Evolutionary conservation across 2,888 invertebrate species (phyloP), one percentile per base, ranked within the genome.

Genomic region (Synergus itoensis): DNA sequence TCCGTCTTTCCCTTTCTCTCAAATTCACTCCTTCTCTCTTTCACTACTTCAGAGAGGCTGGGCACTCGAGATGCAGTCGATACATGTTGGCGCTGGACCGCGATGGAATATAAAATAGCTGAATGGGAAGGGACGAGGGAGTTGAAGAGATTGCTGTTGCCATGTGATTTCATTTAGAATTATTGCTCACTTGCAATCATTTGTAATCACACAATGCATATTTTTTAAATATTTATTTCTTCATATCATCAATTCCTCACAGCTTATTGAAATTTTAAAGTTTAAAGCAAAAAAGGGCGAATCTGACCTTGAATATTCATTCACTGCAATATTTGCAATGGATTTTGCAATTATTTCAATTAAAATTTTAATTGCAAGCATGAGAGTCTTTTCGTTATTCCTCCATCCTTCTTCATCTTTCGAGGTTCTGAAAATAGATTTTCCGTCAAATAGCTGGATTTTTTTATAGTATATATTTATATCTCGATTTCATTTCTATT

Each of bases 61-160:
- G 64, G 69, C 79, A 67, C 77, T 63, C 18, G 21, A 67, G 69
- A 83, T 78, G 77, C 77, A 79, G 77, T 79, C 76, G 57, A 76
- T 77, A 45, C 18, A 36, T 79, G 43, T 73, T 63, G 62, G 53
- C 79, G 79, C 77, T 80, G 79, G 80, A 83, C 82, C 77, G 80
- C 79, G 80, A 82, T 83, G 83, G 82, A 84, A 78, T 82, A 81
- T 81, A 81, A 81, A 83, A 82, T 84, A 84, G 82, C 79, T 83
- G 80, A 86, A 85, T 84, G 84, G 82, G 80, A 83, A 81, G 76
- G 40, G 65, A 63, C 80, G 67, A 76, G 82, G 65, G 79, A 80
- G 80, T 79, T 64, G 53, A 76, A 84, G 81, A 83, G 81, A 83
- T 82, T 83, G 83, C 85, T 86, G 87, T 86, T 86, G 86, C 85